Evolutionary conservation across 1,140 invertebrate genomes (phyloP), one percentile per base, ranked within the genome.

Genomic region (Aphidius gifuensis): DNA sequence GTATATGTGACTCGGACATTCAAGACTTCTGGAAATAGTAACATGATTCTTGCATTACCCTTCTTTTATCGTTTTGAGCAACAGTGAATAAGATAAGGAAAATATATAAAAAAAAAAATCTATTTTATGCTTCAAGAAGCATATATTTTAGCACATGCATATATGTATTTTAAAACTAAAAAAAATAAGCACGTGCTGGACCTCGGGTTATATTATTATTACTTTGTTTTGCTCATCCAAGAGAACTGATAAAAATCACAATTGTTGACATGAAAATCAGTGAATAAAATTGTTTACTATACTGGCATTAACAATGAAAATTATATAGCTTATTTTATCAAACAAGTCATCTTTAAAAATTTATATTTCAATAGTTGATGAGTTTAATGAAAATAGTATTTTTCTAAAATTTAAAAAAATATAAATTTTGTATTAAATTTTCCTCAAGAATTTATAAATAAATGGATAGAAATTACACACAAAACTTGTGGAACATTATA

Each of bases 11-110:
- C 23, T 32, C 4, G 23, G 23, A 32, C 23, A 32, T 32, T 32
- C 23, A 16, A 16, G 44, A 54, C 64, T 58, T 44, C 54, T 32
- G 38, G 16, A 47, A 64, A 38, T n/a, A n/a, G 0, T 61, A 32
- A 65, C 64, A 65, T 43, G 64, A 61, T 48, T 61, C 55, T 65
- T 58, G 55, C 64, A 65, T 65, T 65, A 65, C 64, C 59, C 58
- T 64, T 39, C 55, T 61, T 61, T 65, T 49, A 60, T 60, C 46
- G 49, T 53, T 44, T 32, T 46, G 44, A 48, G 51, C 49, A 42
- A 58, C 43, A 39, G 9, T 38, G 48, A 63, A 59, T 42, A 48
- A 58, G 55, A 58, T 63, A 63, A 58, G 55, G 21, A 46, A 63
- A 38, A 47, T 53, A 56, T n/a, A 38, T 32, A 50, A 42, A 54